A percentile compares a stretch with the other conserved stretches of the same genome.
Conservation (phyloP, 2,888 invertebrate genomes). For the Scaptodrosophila latifasciaeformis region DNA sequence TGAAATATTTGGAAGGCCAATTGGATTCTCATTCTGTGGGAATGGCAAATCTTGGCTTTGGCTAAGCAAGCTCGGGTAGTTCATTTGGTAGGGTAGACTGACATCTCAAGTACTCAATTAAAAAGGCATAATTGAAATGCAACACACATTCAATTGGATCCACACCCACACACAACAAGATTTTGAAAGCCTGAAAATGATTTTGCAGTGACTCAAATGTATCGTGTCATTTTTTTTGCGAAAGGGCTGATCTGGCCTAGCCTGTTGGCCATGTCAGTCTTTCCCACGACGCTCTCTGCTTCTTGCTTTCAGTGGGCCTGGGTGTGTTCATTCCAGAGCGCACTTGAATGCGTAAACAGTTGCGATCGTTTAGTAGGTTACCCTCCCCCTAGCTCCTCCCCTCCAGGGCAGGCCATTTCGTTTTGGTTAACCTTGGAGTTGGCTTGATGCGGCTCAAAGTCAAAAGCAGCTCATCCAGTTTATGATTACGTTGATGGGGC, state of each 20-base stretch:
- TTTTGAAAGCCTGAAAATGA: constrained; percentile 4
- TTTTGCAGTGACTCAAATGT: constrained; percentile 9
- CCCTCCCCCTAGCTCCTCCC: constrained; percentile 1
- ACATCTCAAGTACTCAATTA: no score
- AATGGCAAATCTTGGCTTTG: no score
- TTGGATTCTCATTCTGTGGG: no score
- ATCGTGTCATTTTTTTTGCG: no score
- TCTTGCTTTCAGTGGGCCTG: constrained; percentile 7
- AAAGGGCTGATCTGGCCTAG: constrained; percentile 33
- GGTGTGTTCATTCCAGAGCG: constrained; percentile 41
- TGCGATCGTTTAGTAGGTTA: constrained; percentile 17
- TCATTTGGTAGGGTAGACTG: no score
- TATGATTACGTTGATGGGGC: no score
- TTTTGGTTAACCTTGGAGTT: constrained; percentile 47
- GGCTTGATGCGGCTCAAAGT: constrained; percentile 1
- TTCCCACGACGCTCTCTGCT: not conserved
- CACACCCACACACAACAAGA: no score
- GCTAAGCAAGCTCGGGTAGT: no score
- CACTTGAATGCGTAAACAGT: constrained; percentile 44
- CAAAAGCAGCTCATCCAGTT: constrained; percentile 15
- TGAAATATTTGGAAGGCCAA: no score
- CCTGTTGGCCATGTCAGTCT: not conserved
- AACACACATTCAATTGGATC: no score
- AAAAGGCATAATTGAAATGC: constrained; percentile 55
- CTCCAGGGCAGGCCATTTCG: no score